Percentiles rank a stretch among this genome's conserved stretches.
Evolutionary conservation across 2,888 invertebrate species (phyloP).

Genomic region (Apoderus coryli): DNA sequence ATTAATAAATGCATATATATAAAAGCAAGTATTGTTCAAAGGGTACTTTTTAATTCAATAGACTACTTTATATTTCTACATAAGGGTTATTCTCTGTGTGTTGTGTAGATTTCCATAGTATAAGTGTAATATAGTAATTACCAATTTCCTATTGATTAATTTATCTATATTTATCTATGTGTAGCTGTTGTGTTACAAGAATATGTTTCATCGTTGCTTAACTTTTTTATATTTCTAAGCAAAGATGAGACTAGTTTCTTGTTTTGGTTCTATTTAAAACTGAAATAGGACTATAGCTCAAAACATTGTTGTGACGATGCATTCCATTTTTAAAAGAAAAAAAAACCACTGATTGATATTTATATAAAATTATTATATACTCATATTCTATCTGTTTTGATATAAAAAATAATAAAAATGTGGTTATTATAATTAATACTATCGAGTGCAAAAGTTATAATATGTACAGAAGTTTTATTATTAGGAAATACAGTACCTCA

Average conservation of each 20-base stretch:
- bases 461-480: conserved; percentile 38
- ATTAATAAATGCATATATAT: too few relatives aligned
- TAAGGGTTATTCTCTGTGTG: conserved; percentile 35
- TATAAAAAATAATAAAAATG: too few relatives aligned
- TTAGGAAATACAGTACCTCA: conserved; percentile 38
- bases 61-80: conserved; percentile 25
- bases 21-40: too few relatives aligned
- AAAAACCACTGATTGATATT: conserved; percentile 32
- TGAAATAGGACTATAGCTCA: conserved; percentile 35
- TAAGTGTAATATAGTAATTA: conserved; percentile 32
- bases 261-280: too few relatives aligned
- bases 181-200: conserved; percentile 36
- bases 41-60: too few relatives aligned
- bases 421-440: conserved; percentile 31
- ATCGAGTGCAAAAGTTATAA: conserved; percentile 35
- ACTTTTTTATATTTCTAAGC: too few relatives aligned
- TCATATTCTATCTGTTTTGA: conserved; percentile 33
- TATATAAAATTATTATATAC: conserved; percentile 30
- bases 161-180: conserved; percentile 35
- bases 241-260: too few relatives aligned
- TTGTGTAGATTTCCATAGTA: conserved; percentile 35
- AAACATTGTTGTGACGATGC: conserved; percentile 37
- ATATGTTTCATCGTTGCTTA: too few relatives aligned
- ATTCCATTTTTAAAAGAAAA: conserved; percentile 33
- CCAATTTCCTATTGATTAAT: conserved; percentile 34